These are phyloP conservation scores for Digitonthophagus gazella DNA, from an alignment of 2,888 invertebrate genomes.

Conservation along the genomic window DNA sequence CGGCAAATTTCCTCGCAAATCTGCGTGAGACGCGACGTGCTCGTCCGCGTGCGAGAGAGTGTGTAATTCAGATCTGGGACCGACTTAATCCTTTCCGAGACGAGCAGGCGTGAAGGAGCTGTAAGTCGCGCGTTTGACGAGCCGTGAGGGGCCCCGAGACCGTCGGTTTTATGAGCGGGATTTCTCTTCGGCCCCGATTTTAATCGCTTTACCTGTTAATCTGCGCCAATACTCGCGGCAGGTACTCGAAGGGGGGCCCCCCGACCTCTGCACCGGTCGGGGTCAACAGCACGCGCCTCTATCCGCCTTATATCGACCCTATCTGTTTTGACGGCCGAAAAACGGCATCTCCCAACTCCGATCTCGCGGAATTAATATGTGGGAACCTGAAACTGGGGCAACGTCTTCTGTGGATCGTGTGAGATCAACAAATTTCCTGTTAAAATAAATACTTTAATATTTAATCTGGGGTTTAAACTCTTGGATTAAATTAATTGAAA, in stretches of 20 bases:
- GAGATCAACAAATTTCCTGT: too few species aligned
- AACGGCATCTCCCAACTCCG: neutral
- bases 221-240: slow-evolving; percentile 39
- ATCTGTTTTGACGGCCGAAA: neutral
- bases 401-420: too few species aligned
- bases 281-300: neutral
- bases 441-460: too few species aligned
- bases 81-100: slow-evolving; percentile 2
- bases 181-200: slow-evolving; percentile 40
- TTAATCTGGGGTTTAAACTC: too few species aligned
- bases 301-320: too few species aligned
- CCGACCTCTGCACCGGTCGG: neutral
- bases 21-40: neutral
- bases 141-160: slow-evolving; percentile 19
- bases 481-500: too few species aligned
- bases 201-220: slow-evolving; percentile 51
- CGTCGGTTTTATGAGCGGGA: neutral
- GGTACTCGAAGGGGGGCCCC: neutral
- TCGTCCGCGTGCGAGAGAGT: neutral
- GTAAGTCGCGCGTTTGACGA: slow-evolving; percentile 31
- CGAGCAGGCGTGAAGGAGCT: slow-evolving; percentile 22
- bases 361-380: neutral
- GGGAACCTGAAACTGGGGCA: too few species aligned
- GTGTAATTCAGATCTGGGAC: neutral
- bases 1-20: neutral